phyloP scores from a whole-genome alignment of 2,797 vertebrate genomes.

The Crocodylus rhombifer region DNA sequence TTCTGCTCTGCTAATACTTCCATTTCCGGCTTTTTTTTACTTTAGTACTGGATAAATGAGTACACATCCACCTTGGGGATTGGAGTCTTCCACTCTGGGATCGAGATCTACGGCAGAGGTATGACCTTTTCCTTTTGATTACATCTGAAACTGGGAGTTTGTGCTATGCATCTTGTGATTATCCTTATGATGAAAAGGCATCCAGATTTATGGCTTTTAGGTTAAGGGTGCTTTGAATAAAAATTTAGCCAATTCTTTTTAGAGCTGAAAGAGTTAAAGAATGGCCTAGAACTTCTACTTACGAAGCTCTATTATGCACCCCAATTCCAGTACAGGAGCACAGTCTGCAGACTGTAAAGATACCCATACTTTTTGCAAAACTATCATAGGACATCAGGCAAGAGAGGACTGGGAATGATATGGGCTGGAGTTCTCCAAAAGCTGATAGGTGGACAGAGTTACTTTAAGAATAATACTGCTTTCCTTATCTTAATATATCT shows the following conservation, averaged over 20 bases:
- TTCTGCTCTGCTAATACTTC: slow-evolving; percentile 57
- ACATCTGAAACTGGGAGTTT: neutral
- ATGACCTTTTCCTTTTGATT: slow-evolving; percentile 57
- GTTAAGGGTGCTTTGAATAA: neutral
- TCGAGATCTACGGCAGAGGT: slow-evolving; percentile 96
- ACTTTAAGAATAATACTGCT: neutral
- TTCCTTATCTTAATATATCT: neutral
- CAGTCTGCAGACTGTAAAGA: neutral
- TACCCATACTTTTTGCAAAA: neutral
- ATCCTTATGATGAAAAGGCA: neutral
- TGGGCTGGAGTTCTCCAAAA: neutral
- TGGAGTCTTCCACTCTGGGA: slow-evolving; percentile 97
- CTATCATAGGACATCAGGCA: neutral
- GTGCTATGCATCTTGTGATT: neutral
- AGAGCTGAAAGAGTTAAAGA: neutral
- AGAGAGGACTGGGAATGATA: neutral
- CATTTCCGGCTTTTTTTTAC: slow-evolving; percentile 51
- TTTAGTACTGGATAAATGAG: slow-evolving; percentile 97
- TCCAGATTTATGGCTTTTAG: neutral
- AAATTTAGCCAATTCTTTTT: neutral
- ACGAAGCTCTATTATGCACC: neutral
- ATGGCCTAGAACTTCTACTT: neutral
- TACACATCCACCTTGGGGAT: slow-evolving; percentile 96
- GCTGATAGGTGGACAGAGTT: neutral
- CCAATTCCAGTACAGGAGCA: neutral